Evolutionary conservation across 2,888 invertebrate genomes (phyloP).

Genomic region (Epinotia demarniana): DNA sequence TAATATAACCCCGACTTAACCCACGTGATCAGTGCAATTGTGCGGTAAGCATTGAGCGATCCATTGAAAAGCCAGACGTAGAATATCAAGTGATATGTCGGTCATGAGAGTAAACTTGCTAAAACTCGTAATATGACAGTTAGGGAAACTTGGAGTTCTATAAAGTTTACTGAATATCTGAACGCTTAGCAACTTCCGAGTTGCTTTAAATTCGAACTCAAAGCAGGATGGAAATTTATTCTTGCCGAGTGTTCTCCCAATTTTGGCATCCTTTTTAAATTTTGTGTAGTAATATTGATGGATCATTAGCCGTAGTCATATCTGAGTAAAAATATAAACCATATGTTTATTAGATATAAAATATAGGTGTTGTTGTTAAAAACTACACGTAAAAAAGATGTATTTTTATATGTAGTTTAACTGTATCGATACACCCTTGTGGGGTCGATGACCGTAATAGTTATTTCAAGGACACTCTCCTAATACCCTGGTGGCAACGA

Average conservation of each 20-base stretch:
- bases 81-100: too few species aligned
- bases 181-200: slow-evolving; percentile 26
- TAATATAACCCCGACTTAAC: too few species aligned
- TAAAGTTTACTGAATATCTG: slow-evolving; percentile 25
- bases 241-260: background rate
- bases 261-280: background rate
- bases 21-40: too few species aligned
- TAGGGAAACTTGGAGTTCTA: slow-evolving; percentile 9
- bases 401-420: too few species aligned
- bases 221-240: slow-evolving; percentile 13
- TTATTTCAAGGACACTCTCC: too few species aligned
- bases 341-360: too few species aligned
- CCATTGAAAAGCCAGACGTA: background rate
- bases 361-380: too few species aligned
- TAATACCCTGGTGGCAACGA: too few species aligned
- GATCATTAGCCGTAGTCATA: background rate
- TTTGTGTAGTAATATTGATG: background rate
- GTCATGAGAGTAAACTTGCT: background rate
- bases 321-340: too few species aligned
- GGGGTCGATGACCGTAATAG: too few species aligned
- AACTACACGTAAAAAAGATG: too few species aligned
- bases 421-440: too few species aligned
- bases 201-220: slow-evolving; percentile 14
- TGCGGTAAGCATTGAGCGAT: background rate
- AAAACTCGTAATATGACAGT: slow-evolving; percentile 7